A percentile compares a stretch with the other conserved stretches of the same genome.
Evolutionary conservation across 2,888 invertebrate species (phyloP).

Genomic region (Aleiodes leptofemur): DNA sequence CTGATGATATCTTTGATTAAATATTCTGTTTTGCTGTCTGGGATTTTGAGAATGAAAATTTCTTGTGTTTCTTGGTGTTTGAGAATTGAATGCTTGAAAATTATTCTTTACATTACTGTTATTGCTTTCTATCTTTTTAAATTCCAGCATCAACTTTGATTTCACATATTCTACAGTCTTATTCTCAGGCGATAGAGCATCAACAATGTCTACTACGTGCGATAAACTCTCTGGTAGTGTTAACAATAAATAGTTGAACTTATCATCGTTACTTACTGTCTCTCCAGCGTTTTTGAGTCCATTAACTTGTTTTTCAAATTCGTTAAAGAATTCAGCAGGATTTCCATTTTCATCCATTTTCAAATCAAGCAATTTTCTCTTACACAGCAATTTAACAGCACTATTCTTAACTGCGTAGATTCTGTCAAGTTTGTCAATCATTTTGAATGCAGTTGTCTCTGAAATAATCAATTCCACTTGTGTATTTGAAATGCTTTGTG

Average conservation of each 20-base stretch:
- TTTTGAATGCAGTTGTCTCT: slow-evolving; percentile 51
- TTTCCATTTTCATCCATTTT: slow-evolving; percentile 54
- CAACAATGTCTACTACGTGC: slow-evolving; percentile 59
- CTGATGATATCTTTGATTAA: background rate
- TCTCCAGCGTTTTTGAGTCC: slow-evolving; percentile 60
- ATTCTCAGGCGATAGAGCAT: slow-evolving; percentile 56
- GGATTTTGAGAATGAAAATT: no score
- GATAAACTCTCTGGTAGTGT: slow-evolving; percentile 56
- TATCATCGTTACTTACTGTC: slow-evolving; percentile 57
- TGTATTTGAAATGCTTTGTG: slow-evolving; percentile 23
- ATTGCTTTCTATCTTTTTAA: slow-evolving; percentile 41
- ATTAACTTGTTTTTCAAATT: slow-evolving; percentile 59
- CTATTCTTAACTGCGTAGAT: slow-evolving; percentile 56
- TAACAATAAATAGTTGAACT: slow-evolving; percentile 60
- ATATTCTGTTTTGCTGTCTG: background rate
- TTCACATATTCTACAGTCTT: slow-evolving; percentile 60
- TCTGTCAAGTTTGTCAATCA: slow-evolving; percentile 59
- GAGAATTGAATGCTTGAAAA: no score
- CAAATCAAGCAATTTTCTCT: slow-evolving; percentile 56
- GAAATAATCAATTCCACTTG: slow-evolving; percentile 44
- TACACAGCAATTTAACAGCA: slow-evolving; percentile 55
- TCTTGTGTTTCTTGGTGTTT: background rate
- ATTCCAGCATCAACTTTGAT: slow-evolving; percentile 57
- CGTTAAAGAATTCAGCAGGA: slow-evolving; percentile 52
- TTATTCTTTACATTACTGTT: slow-evolving; percentile 30